A percentile compares a stretch with the other conserved stretches of the same genome.
phyloP scores from a whole-genome alignment of 2,888 invertebrate species.

The Acanthosepion lycidas region DNA sequence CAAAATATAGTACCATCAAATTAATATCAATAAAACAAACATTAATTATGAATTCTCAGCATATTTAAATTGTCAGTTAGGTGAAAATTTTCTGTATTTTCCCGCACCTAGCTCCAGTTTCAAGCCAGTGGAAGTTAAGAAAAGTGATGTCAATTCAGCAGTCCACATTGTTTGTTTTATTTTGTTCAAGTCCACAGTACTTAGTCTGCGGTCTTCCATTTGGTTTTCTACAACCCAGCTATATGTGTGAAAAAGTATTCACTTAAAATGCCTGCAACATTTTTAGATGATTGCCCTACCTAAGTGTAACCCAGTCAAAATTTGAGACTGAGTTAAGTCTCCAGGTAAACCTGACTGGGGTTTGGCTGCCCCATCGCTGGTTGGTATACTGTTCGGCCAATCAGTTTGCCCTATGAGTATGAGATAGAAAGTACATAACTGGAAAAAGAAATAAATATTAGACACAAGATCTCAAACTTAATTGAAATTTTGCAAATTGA shows the following conservation, averaged over 20 bases:
- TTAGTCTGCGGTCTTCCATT: conserved; percentile 37
- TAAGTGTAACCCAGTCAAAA: conserved; percentile 33
- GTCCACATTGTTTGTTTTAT: not conserved
- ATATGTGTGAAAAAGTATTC: conserved; percentile 23
- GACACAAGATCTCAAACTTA: conserved; percentile 45
- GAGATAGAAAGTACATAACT: conserved; percentile 40
- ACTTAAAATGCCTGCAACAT: conserved; percentile 33
- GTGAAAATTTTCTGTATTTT: conserved; percentile 6
- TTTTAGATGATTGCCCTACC: conserved; percentile 10
- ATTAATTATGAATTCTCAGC: not conserved
- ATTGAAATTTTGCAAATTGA: conserved; percentile 42
- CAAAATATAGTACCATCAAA: not conserved
- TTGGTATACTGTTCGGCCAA: conserved; percentile 46
- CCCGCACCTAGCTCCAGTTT: not conserved
- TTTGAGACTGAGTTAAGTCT: conserved; percentile 41
- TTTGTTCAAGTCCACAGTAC: conserved; percentile 14
- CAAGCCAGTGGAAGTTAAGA: conserved; percentile 10
- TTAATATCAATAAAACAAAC: not conserved
- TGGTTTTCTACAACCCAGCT: conserved; percentile 37
- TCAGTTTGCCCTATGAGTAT: conserved; percentile 43
- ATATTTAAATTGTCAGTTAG: not conserved
- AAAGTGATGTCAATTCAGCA: not conserved
- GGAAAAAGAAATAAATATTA: not conserved
- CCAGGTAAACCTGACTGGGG: conserved; percentile 41
- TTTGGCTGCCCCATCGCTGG: conserved; percentile 47